Evolutionary conservation across 2,888 invertebrate genomes (phyloP), one percentile per base, ranked within the genome.

Genomic region (Seladonia tumulorum): DNA sequence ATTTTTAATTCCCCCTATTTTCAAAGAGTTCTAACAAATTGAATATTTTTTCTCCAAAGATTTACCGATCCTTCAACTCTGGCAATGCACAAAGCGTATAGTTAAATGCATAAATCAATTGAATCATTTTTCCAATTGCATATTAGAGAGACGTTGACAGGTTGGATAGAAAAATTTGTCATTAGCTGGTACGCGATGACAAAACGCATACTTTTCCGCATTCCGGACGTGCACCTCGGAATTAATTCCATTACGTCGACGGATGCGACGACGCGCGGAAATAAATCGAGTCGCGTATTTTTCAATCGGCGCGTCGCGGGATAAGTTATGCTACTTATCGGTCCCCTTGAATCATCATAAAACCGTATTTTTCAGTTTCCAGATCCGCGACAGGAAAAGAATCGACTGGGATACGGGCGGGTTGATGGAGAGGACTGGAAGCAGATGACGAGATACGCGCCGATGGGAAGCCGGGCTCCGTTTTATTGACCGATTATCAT

Each of bases 321-420:
- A 60, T 60, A 29, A 60, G 60, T 60, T 14, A 25, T 29, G 60
- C n/a, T 39, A 25, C 12, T 45, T 16, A 39, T 22, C 49, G 25
- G 49, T 77, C 39, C 47, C 49, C 47, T 68, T 3, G 76, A 68
- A 49, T 60, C 60, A 60, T 60, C 60, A 60, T 60, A 60, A 60
- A 60, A 60, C 25, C 60, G 60, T 16, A 60, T 60, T 60, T 60
- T 60, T 60, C 68, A 49, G 68, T 39, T 68, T 35, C 39, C 49
- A 39, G 68, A 22, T 49, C 39, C 4, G 49, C 60, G 60, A 14
- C 25, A 53, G 60, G 25, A 60, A 25, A 60, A 60, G 25, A 60
- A 60, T 60, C 25, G 60, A 25, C 10, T 22, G 53, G 53, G 25
- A 60, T 60, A 60, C 25, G 60, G 14, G 16, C 25, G 25, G 60